Conservation (phyloP, 35 echinoderm and acorn worm species). For the Ptychodera flava region DNA sequence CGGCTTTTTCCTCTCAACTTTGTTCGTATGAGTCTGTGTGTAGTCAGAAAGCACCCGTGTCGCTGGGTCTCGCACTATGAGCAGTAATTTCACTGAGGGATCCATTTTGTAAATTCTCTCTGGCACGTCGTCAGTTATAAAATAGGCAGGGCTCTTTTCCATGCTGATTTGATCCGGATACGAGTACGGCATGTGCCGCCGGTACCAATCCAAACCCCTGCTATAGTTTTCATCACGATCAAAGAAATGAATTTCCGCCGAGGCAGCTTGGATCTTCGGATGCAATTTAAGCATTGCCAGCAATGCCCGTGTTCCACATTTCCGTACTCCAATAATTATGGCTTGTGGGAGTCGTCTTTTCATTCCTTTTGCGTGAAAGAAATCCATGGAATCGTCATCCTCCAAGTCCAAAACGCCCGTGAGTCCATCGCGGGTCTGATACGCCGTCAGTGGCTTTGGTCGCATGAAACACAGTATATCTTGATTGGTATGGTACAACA, state of each 20-base stretch:
- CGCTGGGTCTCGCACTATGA: slow-evolving; percentile 85
- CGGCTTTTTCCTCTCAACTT: slow-evolving; percentile 6
- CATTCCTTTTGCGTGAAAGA: slow-evolving; percentile 19
- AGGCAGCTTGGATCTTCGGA: slow-evolving; percentile 66
- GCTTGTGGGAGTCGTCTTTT: slow-evolving; percentile 69
- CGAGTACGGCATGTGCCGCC: slow-evolving; percentile 73
- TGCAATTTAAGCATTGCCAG: slow-evolving; percentile 82
- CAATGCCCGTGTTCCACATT: slow-evolving; percentile 92
- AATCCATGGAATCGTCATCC: slow-evolving; percentile 3
- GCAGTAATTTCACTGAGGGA: slow-evolving; percentile 44
- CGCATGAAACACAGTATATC: not conserved
- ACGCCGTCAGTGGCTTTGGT: not conserved
- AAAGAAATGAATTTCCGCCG: slow-evolving; percentile 82
- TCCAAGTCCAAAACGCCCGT: not conserved
- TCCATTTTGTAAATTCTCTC: slow-evolving; percentile 65
- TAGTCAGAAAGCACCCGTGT: slow-evolving; percentile 81
- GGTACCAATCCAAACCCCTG: slow-evolving; percentile 72
- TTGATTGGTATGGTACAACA: not conserved
- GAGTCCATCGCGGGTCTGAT: not conserved
- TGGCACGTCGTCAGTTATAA: slow-evolving; percentile 67
- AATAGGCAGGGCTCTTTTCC: slow-evolving; percentile 90
- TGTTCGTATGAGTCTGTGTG: slow-evolving; percentile 54
- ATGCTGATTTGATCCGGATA: slow-evolving; percentile 74
- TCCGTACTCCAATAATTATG: slow-evolving; percentile 87
- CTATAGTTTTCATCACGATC: slow-evolving; percentile 71